These are phyloP conservation scores for Apostichopus leukothele DNA, from an alignment of 53 echinoderm and acorn worm genomes.

Conservation along the genomic window DNA sequence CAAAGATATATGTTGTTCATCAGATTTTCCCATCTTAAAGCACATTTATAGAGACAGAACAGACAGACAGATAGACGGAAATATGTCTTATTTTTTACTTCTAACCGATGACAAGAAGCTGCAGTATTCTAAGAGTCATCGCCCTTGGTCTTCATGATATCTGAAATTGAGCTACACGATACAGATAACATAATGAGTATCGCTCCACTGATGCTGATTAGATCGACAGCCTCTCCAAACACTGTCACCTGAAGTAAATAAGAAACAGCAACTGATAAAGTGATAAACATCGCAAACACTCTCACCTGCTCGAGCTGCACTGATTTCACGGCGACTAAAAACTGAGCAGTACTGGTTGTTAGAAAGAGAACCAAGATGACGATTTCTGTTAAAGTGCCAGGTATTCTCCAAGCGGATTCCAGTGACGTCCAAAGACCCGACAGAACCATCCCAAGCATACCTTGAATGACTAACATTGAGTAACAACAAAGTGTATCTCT, in stretches of 20 bases:
- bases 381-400: background rate
- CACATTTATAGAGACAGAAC: no score
- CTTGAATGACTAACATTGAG: background rate
- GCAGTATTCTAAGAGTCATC: no score
- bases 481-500: background rate
- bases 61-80: no score
- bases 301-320: background rate
- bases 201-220: background rate
- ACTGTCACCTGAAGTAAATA: conserved; percentile 5
- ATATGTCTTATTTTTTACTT: no score
- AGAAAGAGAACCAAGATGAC: background rate
- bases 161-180: background rate
- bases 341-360: background rate
- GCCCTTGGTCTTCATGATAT: background rate
- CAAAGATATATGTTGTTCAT: no score
- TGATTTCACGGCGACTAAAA: background rate
- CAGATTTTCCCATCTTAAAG: no score
- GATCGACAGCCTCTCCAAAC: background rate
- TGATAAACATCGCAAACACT: background rate
- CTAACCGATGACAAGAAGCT: no score
- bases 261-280: background rate
- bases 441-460: background rate
- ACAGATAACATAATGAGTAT: background rate
- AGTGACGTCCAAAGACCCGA: background rate
- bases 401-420: conserved; percentile 6